Percentiles rank a stretch among this genome's conserved stretches.
Evolutionary conservation across 2,888 invertebrate species (phyloP).

Genomic region (Entomobrya multifasciata): DNA sequence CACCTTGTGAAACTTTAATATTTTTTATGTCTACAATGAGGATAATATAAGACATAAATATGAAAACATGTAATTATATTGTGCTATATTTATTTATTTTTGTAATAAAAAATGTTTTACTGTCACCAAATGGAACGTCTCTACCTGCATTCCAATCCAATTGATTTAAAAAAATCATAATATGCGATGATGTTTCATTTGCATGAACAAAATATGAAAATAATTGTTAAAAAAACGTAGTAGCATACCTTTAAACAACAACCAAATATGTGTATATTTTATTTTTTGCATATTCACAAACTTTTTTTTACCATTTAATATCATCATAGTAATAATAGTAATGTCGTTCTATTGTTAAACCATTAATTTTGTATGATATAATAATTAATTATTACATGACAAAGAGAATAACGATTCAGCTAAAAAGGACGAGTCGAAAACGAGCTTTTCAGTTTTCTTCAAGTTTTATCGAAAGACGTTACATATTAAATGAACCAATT

Average conservation of each 20-base stretch:
- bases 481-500: conserved; percentile 65
- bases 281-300: conserved; percentile 70
- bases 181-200: too few relatives aligned
- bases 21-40: not conserved
- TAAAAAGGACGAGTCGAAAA: conserved; percentile 67
- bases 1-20: conserved; percentile 25
- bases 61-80: not conserved
- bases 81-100: conserved; percentile 28
- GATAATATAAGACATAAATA: not conserved
- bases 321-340: conserved; percentile 36
- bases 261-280: conserved; percentile 59
- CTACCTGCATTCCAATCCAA: too few relatives aligned
- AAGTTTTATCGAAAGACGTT: conserved; percentile 68
- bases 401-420: conserved; percentile 51
- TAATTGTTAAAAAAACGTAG: too few relatives aligned
- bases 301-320: conserved; percentile 56
- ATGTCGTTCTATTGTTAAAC: conserved; percentile 51
- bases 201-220: too few relatives aligned
- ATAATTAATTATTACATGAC: conserved; percentile 38
- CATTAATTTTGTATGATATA: conserved; percentile 58
- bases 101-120: too few relatives aligned
- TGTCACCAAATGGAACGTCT: too few relatives aligned
- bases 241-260: conserved; percentile 29
- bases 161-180: too few relatives aligned
- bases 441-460: not conserved